Conservation (phyloP, 2,888 invertebrate genomes). For the Ormia ochracea region DNA sequence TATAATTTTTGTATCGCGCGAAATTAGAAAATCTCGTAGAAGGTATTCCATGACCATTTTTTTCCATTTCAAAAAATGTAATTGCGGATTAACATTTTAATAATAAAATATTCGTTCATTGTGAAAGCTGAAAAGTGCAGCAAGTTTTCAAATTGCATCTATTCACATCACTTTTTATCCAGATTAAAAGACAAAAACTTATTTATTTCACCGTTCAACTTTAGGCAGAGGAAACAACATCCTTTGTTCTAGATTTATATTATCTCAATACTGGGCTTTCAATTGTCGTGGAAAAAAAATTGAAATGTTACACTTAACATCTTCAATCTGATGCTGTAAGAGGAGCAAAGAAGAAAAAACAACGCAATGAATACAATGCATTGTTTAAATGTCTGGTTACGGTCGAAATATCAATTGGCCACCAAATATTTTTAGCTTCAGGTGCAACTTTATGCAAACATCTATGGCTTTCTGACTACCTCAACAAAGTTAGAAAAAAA, state of each 20-base stretch:
- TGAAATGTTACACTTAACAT: conserved; percentile 60
- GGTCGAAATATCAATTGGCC: conserved; percentile 60
- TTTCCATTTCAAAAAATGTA: too few species aligned
- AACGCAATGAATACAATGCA: conserved; percentile 33
- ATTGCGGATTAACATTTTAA: too few species aligned
- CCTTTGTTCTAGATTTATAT: background rate
- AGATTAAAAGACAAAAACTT: background rate
- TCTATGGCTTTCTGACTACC: conserved; percentile 48
- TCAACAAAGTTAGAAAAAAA: conserved; percentile 26
- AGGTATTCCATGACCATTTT: too few species aligned
- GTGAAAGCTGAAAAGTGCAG: background rate
- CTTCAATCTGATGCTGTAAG: conserved; percentile 4
- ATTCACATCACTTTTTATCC: background rate
- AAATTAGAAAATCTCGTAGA: too few species aligned
- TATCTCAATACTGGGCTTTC: background rate
- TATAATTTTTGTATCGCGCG: too few species aligned
- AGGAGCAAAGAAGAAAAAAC: background rate
- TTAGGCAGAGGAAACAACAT: background rate
- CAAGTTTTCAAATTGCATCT: background rate
- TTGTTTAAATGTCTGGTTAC: conserved; percentile 55
- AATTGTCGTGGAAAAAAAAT: conserved; percentile 32
- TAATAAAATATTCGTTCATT: background rate
- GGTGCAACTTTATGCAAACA: conserved; percentile 61
- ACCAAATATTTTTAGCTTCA: conserved; percentile 60
- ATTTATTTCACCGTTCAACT: background rate